Conservation (phyloP, 2,113 vertebrate species). For the Irena cyanogastra region DNA sequence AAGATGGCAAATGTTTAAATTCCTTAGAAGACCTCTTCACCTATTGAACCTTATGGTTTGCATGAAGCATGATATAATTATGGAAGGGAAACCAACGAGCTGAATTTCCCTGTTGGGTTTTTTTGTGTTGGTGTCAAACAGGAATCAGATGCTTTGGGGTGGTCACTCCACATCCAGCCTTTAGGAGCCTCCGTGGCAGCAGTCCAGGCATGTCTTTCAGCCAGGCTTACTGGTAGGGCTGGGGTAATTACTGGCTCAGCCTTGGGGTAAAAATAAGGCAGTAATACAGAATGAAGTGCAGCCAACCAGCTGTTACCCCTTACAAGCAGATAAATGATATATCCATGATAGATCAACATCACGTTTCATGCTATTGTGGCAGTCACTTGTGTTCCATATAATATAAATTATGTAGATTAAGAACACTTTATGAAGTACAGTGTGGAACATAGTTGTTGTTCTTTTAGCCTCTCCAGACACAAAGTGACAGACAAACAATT, state of each 20-base stretch:
- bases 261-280: not conserved
- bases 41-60: not conserved
- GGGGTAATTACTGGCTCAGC: not conserved
- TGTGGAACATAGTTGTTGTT: not conserved
- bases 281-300: not conserved
- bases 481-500: slow-evolving; percentile 1
- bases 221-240: not conserved
- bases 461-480: not conserved
- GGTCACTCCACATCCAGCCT: not conserved
- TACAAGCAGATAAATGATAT: not conserved
- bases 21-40: slow-evolving; percentile 18
- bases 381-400: not conserved
- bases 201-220: not conserved
- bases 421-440: not conserved
- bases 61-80: not conserved
- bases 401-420: not conserved
- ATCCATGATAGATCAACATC: not conserved
- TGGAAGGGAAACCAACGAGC: not conserved
- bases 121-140: not conserved
- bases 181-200: not conserved
- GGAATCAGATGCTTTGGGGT: not conserved
- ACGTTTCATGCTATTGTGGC: not conserved
- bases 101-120: not conserved
- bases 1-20: slow-evolving; percentile 34
- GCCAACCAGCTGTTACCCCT: not conserved